Evolutionary conservation across 2,113 vertebrate genomes (phyloP), one percentile per base, ranked within the genome.

Genomic region (Varanus salvator): DNA sequence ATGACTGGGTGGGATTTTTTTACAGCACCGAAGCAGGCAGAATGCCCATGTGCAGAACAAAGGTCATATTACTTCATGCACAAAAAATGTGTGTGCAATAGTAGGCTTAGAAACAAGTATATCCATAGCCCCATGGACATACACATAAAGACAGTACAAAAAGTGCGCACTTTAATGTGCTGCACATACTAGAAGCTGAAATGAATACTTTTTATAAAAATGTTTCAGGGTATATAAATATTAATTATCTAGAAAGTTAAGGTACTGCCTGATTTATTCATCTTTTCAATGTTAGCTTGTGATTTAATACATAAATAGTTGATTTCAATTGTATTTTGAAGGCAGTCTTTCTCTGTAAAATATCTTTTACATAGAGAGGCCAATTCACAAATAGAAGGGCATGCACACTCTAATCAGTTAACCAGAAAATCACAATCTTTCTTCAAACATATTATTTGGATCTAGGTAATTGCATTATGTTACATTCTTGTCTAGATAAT

Each of bases 31-130:
- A 64, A 23, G 52, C 31, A 89, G 31, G 60, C 82, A 69, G 25
- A 84, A 78, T 85, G 82, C 21, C 74, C 82, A 54, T 68, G 81
- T 89, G 81, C 74, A 85, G 64, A 89, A 85, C 88, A 85, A 89
- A 89, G 74, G 74, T 85, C 60, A 68, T 52, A 34, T 89, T 77
- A 21, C 72, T 14, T 60, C 75, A 85, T 74, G 74, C 82, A 54
- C 74, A 68, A 85, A 38, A 52, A 72, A 60, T 82, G 50, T 52
- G 29, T 69, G 57, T 15, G 2, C 1, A 1, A 1, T 1, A 74
- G 52, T 34, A 75, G 48, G 29, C 31, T 44, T 44, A 64, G 54
- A 68, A 80, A 25, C 8, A 68, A 11, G 44, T 4, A 31, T 23
- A 8, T 23, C 9, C 8, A 82, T 11, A 76, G 31, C 23, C 31